These are phyloP conservation scores for Brevimyrus niger DNA, from an alignment of 2,113 vertebrate genomes.

Conservation along the genomic window DNA sequence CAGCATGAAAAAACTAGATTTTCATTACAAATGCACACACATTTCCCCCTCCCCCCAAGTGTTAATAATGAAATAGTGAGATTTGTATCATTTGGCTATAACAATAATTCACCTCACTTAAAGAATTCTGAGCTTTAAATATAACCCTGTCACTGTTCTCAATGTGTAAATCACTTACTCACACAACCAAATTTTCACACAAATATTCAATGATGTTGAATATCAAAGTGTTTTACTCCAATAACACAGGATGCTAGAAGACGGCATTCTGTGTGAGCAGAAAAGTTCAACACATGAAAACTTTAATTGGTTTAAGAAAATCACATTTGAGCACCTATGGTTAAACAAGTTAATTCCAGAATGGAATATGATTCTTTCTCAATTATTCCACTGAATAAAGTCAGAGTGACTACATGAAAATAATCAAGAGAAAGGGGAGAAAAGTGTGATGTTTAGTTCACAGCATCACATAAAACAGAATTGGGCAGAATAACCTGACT, in stretches of 20 bases:
- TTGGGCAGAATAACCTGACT: neutral
- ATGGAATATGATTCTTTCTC: neutral
- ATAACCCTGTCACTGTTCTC: neutral
- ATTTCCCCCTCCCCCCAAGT: neutral
- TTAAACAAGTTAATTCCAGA: neutral
- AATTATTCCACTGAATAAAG: neutral
- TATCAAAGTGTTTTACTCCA: neutral
- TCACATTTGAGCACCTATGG: neutral
- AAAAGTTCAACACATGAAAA: neutral
- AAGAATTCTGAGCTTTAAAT: neutral
- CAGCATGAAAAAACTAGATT: neutral
- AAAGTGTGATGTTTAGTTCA: neutral
- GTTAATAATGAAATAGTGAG: neutral
- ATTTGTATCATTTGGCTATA: neutral
- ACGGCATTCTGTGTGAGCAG: neutral
- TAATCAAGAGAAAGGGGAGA: neutral
- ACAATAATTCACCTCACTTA: neutral
- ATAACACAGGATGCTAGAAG: neutral
- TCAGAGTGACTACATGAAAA: neutral
- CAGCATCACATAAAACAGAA: neutral
- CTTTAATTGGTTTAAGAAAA: neutral
- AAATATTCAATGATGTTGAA: neutral
- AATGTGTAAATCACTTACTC: neutral
- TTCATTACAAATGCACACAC: neutral
- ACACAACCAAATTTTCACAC: neutral